Evolutionary conservation across 2,113 vertebrate genomes (phyloP).

Genomic region (Oxygymnocypris stewartii): DNA sequence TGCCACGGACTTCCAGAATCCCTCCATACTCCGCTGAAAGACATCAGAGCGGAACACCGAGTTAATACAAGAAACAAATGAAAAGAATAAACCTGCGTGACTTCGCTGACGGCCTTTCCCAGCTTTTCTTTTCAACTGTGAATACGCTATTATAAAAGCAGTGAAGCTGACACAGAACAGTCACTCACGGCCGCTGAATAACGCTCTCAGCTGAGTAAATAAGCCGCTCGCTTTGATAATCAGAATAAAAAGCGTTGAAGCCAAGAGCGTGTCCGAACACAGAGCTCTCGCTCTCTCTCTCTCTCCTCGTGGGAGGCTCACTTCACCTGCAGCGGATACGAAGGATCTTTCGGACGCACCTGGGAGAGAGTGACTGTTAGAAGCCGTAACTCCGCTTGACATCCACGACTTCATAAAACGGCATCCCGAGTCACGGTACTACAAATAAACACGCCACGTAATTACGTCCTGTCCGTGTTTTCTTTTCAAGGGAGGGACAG

Average conservation of each 20-base stretch:
- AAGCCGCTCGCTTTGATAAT: slow-evolving; percentile 42
- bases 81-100: slow-evolving; percentile 15
- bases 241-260: slow-evolving; percentile 1
- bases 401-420: slow-evolving; percentile 17
- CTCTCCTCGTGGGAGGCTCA: neutral
- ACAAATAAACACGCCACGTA: neutral
- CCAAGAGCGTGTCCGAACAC: slow-evolving; percentile 19
- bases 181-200: neutral
- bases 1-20: slow-evolving; percentile 94
- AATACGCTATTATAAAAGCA: slow-evolving; percentile 14
- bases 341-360: neutral
- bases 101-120: neutral
- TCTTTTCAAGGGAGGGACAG: neutral
- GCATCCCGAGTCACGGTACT: neutral
- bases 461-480: neutral
- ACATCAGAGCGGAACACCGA: neutral
- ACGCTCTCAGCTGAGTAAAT: slow-evolving; percentile 50
- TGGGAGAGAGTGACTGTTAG: neutral
- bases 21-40: slow-evolving; percentile 82
- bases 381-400: neutral
- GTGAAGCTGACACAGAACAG: slow-evolving; percentile 24
- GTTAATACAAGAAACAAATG: neutral
- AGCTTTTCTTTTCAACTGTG: slow-evolving; percentile 11
- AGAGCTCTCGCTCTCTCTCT: neutral
- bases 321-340: slow-evolving; percentile 3